Evolutionary conservation across 1,140 invertebrate genomes (phyloP).

Genomic region (Portunus trituberculatus): DNA sequence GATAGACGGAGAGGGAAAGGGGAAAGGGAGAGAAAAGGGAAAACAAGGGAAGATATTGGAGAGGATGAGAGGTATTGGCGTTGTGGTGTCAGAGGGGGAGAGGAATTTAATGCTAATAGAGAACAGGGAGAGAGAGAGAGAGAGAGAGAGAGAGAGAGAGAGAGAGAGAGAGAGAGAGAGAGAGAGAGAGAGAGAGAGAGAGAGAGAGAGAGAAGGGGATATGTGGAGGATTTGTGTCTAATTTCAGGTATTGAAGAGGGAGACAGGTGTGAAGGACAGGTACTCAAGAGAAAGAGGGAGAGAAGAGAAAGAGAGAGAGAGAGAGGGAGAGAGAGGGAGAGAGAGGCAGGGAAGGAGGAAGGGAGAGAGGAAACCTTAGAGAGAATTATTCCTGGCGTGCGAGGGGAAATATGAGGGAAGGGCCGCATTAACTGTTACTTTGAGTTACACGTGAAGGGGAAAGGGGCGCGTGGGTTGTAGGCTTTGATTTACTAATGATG

Average conservation of each 20-base stretch:
- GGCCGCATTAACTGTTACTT: neutral
- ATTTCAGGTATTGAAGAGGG: slow-evolving; percentile 3
- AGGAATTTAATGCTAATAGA: too few species aligned
- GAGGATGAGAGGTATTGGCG: too few species aligned
- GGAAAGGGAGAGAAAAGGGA: neutral
- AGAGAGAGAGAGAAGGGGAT: neutral
- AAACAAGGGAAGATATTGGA: too few species aligned
- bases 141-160: neutral
- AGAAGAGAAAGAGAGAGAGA: neutral
- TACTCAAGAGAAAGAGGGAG: neutral
- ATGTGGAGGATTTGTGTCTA: neutral
- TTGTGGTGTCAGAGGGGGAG: too few species aligned
- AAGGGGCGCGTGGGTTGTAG: neutral
- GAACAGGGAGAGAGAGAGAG: neutral
- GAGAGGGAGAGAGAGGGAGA: neutral
- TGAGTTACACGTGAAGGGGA: neutral
- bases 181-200: neutral
- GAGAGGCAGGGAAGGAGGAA: neutral
- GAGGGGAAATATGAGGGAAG: neutral
- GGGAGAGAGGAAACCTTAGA: neutral
- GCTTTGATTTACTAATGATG: too few species aligned
- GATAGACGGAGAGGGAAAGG: neutral
- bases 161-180: neutral
- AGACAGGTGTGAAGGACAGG: neutral
- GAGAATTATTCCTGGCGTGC: neutral